Base-by-base conservation (phyloP, 1,140 invertebrate species). In the Riptortus pedestris region DNA sequence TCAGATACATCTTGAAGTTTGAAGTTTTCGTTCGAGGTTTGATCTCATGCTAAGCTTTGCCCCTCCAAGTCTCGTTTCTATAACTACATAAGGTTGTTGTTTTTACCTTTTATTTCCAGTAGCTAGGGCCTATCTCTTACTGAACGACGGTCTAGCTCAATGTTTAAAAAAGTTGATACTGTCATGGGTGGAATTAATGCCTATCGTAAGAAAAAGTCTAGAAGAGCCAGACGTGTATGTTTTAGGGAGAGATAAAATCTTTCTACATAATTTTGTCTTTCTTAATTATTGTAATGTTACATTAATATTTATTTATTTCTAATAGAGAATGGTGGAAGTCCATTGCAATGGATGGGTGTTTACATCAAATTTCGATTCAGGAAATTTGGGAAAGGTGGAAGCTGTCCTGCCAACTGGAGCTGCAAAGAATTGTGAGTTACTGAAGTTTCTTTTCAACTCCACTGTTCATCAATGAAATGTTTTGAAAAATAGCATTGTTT, bases 341-440 rank as follows among this genome's bases (percentile, higher is more conserved):
- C 71, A 72, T 69, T 84, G 83, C 71, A 81, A 78, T 66, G 83
- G 81, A 69, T 87, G 87, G 75, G 75, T 77, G 67, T 88, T 91
- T 76, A 81, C 82, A 68, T 84, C 86, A 69, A 83, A 86, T 74
- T 92, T 93, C 79, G 91, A 93, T 74, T 93, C 91, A 27, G 88
- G 89, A 33, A 93, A 93, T 79, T 78, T 93, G 67, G 83, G 83
- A 33, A 81, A 79, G 73, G 89, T 91, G 47, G 88, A 91, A 73
- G 74, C 78, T 69, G 80, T 86, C 38, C 59, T 65, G 26, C 29
- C 47, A 14, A 61, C 38, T 43, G 60, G 31, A 31, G 48, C 29
- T 24, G 38, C n/a, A 28, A 38, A 38, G 14, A 38, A 38, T 38
- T 38, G 31, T 38, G 14, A 38, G 31, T 38, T 14, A 38, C 31